These are phyloP conservation scores for Microctonus aethiopoides DNA, from an alignment of 2,888 invertebrate genomes.

Conservation along the genomic window DNA sequence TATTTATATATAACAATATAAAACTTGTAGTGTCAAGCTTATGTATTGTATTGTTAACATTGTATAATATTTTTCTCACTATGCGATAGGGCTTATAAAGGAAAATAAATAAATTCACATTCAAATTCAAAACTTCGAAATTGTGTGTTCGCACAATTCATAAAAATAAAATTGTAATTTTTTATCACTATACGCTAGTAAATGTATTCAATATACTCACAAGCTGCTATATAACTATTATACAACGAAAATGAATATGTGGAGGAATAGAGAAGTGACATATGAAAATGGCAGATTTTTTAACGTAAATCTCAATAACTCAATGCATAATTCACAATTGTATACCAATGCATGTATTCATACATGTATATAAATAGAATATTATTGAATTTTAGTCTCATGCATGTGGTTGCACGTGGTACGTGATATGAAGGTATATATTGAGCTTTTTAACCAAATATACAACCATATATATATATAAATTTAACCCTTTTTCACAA, in stretches of 20 bases:
- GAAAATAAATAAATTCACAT: too few relatives aligned
- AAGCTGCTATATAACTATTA: background rate
- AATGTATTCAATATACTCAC: too few relatives aligned
- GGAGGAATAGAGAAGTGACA: background rate
- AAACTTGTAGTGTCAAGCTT: too few relatives aligned
- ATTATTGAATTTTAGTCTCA: constrained; percentile 5
- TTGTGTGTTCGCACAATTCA: too few relatives aligned
- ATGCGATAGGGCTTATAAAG: too few relatives aligned
- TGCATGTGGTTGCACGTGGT: constrained; percentile 13
- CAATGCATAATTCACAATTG: constrained; percentile 26
- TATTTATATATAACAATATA: too few relatives aligned
- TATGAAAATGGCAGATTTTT: background rate
- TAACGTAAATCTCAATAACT: constrained; percentile 26
- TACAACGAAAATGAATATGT: background rate
- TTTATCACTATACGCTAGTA: too few relatives aligned
- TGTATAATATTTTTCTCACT: too few relatives aligned
- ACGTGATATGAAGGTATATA: constrained; percentile 18
- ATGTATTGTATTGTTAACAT: too few relatives aligned
- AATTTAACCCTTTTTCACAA: background rate
- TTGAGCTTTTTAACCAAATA: constrained; percentile 21
- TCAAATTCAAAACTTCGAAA: too few relatives aligned
- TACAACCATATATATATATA: background rate
- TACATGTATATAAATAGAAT: constrained; percentile 16
- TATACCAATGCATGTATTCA: constrained; percentile 9
- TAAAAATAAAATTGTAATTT: too few relatives aligned